These are phyloP conservation scores for Cataglyphis rosenhaueri DNA, from an alignment of 2,888 invertebrate genomes.

Conservation along the genomic window DNA sequence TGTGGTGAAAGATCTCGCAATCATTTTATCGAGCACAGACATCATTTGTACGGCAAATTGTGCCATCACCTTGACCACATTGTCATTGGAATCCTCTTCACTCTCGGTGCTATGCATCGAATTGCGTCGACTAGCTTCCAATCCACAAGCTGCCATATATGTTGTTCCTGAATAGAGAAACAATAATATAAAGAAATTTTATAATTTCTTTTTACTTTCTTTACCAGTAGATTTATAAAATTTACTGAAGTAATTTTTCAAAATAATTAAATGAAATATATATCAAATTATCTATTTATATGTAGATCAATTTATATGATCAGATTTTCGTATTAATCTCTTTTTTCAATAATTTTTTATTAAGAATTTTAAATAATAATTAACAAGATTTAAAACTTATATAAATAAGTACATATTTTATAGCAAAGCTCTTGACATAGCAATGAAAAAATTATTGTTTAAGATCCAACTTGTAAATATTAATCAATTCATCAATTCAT, in stretches of 20 bases:
- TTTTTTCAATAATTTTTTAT: background rate
- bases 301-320: background rate
- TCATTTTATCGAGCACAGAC: conserved; percentile 88
- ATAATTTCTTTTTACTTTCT: background rate
- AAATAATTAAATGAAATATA: background rate
- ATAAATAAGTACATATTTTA: background rate
- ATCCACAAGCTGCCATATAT: conserved; percentile 98
- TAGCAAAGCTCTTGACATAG: too few relatives aligned
- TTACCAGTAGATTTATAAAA: background rate
- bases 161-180: conserved; percentile 89
- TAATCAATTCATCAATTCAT: background rate
- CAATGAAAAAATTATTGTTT: background rate
- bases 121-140: conserved; percentile 91
- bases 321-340: background rate
- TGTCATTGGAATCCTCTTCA: conserved; percentile 73
- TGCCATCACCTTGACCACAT: conserved; percentile 88
- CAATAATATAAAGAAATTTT: background rate
- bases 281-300: background rate
- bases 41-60: conserved; percentile 92
- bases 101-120: conserved; percentile 84
- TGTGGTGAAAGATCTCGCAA: conserved; percentile 86
- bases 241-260: background rate
- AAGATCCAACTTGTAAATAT: background rate
- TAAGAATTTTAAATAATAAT: background rate
- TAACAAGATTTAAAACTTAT: background rate